These are phyloP conservation scores for Drosophila arizonae DNA, from an alignment of 1,140 invertebrate species.

Conservation along the genomic window DNA sequence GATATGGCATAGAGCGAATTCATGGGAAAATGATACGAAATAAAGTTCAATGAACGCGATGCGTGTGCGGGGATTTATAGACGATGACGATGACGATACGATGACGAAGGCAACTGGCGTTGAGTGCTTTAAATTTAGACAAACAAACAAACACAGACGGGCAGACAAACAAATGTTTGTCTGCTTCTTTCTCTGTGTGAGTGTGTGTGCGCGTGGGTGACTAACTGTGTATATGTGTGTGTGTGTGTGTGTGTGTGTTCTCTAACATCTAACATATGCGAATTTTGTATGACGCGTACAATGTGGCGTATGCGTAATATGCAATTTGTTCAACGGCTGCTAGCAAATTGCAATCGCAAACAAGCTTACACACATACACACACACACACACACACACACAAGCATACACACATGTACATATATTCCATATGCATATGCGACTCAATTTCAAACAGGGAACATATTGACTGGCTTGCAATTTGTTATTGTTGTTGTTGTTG, in stretches of 20 bases:
- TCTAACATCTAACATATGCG: constrained; percentile 41
- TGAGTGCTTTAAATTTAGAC: constrained; percentile 75
- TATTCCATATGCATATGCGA: constrained; percentile 9
- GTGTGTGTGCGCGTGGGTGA: constrained; percentile 22
- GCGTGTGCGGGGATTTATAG: constrained; percentile 58
- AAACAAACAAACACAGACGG: constrained; percentile 65
- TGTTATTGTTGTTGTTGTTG: constrained; percentile 33
- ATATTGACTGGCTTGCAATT: constrained; percentile 53
- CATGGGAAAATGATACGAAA: constrained; percentile 25
- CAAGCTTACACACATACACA: constrained; percentile 20
- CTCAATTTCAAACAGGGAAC: constrained; percentile 56
- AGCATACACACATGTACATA: neutral
- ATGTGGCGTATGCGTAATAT: constrained; percentile 75
- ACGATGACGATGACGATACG: constrained; percentile 26
- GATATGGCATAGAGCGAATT: constrained; percentile 30
- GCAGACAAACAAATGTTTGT: constrained; percentile 61
- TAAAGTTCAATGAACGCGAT: constrained; percentile 66
- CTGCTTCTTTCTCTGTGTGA: constrained; percentile 37
- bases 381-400: constrained; percentile 19
- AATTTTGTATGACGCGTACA: constrained; percentile 35
- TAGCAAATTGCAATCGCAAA: constrained; percentile 64
- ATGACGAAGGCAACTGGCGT: constrained; percentile 36
- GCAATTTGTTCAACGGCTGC: constrained; percentile 76
- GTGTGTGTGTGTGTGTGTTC: constrained; percentile 4
- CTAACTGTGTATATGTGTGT: constrained; percentile 17